These are phyloP conservation scores for Onychorhynchus coronatus DNA, from an alignment of 2,113 vertebrate genomes.

Conservation along the genomic window DNA sequence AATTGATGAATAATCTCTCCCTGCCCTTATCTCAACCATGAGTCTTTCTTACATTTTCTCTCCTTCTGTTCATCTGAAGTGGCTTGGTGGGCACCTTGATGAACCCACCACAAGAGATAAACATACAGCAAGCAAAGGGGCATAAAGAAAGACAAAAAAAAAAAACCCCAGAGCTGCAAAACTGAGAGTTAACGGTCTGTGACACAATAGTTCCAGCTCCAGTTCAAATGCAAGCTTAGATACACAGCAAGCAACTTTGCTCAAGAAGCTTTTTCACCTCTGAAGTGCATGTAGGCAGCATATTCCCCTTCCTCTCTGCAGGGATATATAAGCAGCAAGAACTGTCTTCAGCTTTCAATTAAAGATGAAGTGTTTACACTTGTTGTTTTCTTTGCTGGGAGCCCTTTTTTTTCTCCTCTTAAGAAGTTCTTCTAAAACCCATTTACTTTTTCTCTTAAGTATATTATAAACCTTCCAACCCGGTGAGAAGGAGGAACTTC, in stretches of 20 bases:
- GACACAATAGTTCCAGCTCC: background rate
- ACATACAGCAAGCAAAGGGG: background rate
- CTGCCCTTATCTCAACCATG: background rate
- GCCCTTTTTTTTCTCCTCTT: background rate
- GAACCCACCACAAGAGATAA: background rate
- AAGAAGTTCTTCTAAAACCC: background rate
- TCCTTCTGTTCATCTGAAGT: background rate
- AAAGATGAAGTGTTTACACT: background rate
- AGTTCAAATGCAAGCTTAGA: background rate
- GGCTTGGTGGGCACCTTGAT: background rate
- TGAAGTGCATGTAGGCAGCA: background rate
- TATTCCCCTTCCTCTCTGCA: background rate
- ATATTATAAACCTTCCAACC: background rate
- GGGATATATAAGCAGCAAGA: background rate
- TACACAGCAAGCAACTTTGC: background rate
- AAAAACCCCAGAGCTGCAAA: background rate
- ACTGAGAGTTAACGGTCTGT: background rate
- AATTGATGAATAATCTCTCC: background rate
- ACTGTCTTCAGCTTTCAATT: background rate
- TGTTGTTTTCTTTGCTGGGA: background rate
- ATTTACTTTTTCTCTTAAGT: background rate
- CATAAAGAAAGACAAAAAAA: background rate
- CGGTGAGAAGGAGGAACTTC: background rate
- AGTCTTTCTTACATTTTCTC: background rate
- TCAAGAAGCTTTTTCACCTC: background rate